Percentiles rank a stretch among this genome's conserved stretches.
Evolutionary conservation across 2,113 vertebrate genomes (phyloP).

Genomic region (Felis catus): F.catus_Fca126_mat1.0 CM031415.1:74228001-74228500

Average conservation of each 20-base stretch:
- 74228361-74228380: neutral
- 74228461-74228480: neutral
- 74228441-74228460: neutral
- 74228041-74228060: neutral
- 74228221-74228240: neutral
- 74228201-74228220: neutral
- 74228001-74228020: neutral
- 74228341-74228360: neutral
- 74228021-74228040: neutral
- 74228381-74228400: neutral
- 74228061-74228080: neutral
- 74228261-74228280: neutral
- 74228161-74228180: neutral
- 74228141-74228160: neutral
- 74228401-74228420: neutral
- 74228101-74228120: neutral
- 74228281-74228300: accelerated
- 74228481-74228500: neutral
- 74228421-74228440: neutral
- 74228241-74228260: neutral
- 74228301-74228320: neutral
- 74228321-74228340: neutral
- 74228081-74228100: neutral
- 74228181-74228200: neutral
- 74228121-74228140: neutral